Evolutionary conservation across 2,888 invertebrate genomes (phyloP), one percentile per base, ranked within the genome.

Genomic region (Mimachlamys varia): DNA sequence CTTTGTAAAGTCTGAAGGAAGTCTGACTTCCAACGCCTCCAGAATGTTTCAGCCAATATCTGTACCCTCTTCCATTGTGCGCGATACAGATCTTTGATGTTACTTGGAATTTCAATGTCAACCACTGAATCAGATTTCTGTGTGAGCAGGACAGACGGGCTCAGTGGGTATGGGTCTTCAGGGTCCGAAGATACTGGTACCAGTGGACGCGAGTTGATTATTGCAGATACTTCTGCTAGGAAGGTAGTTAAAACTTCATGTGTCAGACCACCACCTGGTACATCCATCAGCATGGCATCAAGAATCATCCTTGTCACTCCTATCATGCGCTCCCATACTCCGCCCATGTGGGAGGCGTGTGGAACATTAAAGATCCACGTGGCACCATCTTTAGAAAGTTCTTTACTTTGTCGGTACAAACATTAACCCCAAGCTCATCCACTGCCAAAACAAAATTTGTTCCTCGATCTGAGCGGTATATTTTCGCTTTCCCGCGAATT

Each of bases 171-270:
- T 19, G 93, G 92, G 76, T 87, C n/a, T 62, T 92, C 92, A 4
- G 92, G 89, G 89, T 93, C 92, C 37, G 87, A 58, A 19, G 93
- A 93, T 5, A 91, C 55, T 17, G 91, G 87, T 10, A 88, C 92
- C n/a, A 93, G 87, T 22, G 92, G 93, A 19, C 93, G 89, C 0
- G 91, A 90, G 58, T 93, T 93, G 0, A 93, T 89, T 4, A 93
- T 92, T 7, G 92, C 91, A 37, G 88, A 38, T 0, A 91, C 92
- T 89, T 92, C 92, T 33, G 58, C 55, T 92, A 93, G 91, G n/a
- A 93, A 91, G 5, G 93, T 93, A n/a, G 50, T 55, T 4, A 93
- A 89, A 7, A 93, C 91, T 17, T 93, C 93, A 89, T 91, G 91
- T 2, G 92, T 92, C 15, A 92, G 76, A n/a, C 27, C 62, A 88